Evolutionary conservation across 2,888 invertebrate species (phyloP), one percentile per base, ranked within the genome.

Genomic region (Volucella inflata): DNA sequence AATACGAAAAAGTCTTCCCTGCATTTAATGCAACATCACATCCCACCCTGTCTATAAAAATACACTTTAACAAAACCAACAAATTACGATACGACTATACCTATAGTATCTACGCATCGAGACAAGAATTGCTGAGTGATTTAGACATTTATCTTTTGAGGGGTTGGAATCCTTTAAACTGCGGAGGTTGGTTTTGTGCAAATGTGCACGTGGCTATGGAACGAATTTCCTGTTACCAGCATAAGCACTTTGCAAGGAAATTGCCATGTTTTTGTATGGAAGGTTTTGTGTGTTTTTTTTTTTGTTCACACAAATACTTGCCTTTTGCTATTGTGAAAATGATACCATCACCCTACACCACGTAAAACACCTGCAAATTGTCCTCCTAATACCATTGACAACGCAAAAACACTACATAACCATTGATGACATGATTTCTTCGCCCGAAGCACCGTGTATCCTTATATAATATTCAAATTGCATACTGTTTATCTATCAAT

Each of bases 401-500:
- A 60, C 40, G 17, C 40, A 74, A 65, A 68, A 67, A 84, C 68
- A 64, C 62, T 67, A 79, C 65, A 76, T 62, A 71, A 80, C 72
- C 83, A 84, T 79, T 70, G 83, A 84, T 79, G 74, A 78, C 65
- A 84, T 80, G 80, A 67, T 67, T 71, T 76, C 53, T 71, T 76
- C 53, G 60, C 80, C 76, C 44, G 10, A 44, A 65, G 80, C 17
- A 17, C 38, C 21, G 12, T 46, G 42, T 46, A 67, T 80, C 71
- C 80, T 67, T 60, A 62, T 80, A 76, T 57, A 76, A 80, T 76
- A 85, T 85, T 85, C 80, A 85, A 85, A 85, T 85, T 80, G 84
- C 84, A 85, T 85, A 85, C 67, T 80, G 80, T 85, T 85, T 85
- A 76, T 80, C 84, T 76, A 75, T 80, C 80, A 85, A 80, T 85